Percentiles rank a stretch among this genome's conserved stretches.
Conservation (phyloP, 2,797 vertebrate genomes). For the Crenuchus spilurus region DNA sequence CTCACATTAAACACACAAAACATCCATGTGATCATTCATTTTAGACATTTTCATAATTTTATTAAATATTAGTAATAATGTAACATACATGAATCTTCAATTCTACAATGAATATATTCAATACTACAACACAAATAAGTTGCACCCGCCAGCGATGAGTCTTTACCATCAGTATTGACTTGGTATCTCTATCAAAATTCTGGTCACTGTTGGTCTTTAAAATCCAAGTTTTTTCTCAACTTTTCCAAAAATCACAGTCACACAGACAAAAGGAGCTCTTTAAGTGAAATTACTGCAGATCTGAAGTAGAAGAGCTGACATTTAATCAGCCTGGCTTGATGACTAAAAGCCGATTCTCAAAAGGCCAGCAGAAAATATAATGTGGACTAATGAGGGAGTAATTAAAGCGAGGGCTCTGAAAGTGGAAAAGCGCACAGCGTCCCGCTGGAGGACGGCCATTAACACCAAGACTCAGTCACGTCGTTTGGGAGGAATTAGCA, state of each 20-base stretch:
- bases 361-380: slow-evolving; percentile 30
- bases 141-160: not conserved
- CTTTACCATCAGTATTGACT: no score
- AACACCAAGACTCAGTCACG: not conserved
- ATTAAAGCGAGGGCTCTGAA: slow-evolving; percentile 23
- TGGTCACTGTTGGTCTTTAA: not conserved
- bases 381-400: slow-evolving; percentile 36
- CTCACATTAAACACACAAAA: no score
- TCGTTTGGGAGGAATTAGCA: not conserved
- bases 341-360: slow-evolving; percentile 33
- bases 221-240: not conserved
- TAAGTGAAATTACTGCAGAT: not conserved
- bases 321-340: slow-evolving; percentile 29
- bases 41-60: no score
- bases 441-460: not conserved
- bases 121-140: no score
- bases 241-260: not conserved
- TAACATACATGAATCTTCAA: no score
- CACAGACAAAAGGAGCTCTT: not conserved
- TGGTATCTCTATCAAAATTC: no score
- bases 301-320: slow-evolving; percentile 18
- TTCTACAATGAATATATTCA: no score
- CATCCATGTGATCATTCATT: no score
- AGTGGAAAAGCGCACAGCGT: slow-evolving; percentile 5
- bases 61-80: no score